Conservation (phyloP, 2,113 vertebrate species). For the Gopherus flavomarginatus region DNA sequence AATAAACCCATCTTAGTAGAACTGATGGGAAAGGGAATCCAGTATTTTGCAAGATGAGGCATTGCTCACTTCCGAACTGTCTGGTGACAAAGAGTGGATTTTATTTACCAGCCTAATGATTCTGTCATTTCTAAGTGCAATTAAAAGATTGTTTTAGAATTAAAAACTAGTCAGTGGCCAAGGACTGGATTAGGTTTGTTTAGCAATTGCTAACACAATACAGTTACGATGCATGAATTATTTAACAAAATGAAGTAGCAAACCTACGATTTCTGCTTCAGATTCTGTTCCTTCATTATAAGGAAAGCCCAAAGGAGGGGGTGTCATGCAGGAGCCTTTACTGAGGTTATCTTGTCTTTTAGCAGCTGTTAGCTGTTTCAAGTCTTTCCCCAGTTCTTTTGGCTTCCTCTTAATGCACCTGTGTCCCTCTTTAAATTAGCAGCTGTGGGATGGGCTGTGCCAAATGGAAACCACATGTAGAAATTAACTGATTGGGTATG, state of each 20-base stretch:
- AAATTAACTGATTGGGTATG: neutral
- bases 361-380: slow-evolving; percentile 4
- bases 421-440: neutral
- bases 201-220: neutral
- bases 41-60: neutral
- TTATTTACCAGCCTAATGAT: neutral
- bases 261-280: neutral
- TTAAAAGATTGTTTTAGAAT: neutral
- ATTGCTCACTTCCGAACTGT: neutral
- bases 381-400: neutral
- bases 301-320: neutral
- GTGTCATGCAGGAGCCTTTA: neutral
- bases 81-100: neutral
- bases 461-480: neutral
- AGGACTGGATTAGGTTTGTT: neutral
- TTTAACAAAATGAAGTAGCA: neutral
- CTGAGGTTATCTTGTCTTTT: neutral
- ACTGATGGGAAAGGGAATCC: neutral
- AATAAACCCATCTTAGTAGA: neutral
- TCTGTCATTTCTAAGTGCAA: accelerated
- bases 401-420: slow-evolving; percentile 7
- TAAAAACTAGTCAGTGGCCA: neutral
- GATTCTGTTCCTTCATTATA: neutral
- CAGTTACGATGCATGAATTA: neutral
- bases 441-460: accelerated